Evolutionary conservation across 2,888 invertebrate genomes (phyloP).

Genomic region (Bedellia somnulentella): DNA sequence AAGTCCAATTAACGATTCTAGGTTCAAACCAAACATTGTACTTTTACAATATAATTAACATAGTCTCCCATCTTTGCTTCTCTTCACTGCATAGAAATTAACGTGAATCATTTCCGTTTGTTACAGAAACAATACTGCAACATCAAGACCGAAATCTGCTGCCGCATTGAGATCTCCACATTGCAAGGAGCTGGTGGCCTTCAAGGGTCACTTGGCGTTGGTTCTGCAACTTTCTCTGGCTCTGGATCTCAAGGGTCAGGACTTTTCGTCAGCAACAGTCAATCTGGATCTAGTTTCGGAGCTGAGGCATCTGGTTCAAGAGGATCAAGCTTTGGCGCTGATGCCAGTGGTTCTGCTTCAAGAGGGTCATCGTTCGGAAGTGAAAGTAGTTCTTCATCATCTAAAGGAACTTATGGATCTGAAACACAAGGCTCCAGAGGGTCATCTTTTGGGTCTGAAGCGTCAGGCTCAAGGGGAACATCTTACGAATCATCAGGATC

Average conservation of each 20-base stretch:
- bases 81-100: too few relatives aligned
- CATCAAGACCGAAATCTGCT: slow-evolving; percentile 44
- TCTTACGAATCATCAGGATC: not conserved
- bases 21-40: too few relatives aligned
- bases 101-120: too few relatives aligned
- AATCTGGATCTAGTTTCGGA: slow-evolving; percentile 4
- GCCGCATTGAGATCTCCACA: slow-evolving; percentile 34
- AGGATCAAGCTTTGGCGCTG: not conserved
- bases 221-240: slow-evolving; percentile 25
- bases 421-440: not conserved
- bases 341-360: not conserved
- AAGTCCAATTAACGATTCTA: too few relatives aligned
- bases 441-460: not conserved
- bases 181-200: slow-evolving; percentile 20
- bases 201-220: slow-evolving; percentile 26
- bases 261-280: slow-evolving; percentile 14
- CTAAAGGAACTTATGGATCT: too few relatives aligned
- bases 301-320: slow-evolving; percentile 10
- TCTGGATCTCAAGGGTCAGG: slow-evolving; percentile 21
- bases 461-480: not conserved
- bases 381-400: too few relatives aligned
- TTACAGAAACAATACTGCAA: slow-evolving; percentile 54
- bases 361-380: not conserved
- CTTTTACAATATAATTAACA: too few relatives aligned
- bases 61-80: too few relatives aligned